Base-by-base conservation (phyloP, 1,140 invertebrate genomes). In the Zelostemma sp. region DNA sequence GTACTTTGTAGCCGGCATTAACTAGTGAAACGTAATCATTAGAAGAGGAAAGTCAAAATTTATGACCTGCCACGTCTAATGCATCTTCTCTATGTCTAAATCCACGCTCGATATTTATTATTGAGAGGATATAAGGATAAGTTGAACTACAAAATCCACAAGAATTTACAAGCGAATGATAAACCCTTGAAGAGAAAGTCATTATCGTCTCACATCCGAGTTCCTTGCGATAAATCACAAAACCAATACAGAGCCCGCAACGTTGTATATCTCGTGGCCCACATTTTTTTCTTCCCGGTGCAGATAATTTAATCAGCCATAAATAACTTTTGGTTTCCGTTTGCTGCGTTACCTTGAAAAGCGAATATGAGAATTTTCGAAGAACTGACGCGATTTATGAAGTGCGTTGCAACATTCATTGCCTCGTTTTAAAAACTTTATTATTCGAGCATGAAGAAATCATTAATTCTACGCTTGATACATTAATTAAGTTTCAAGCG, bases 151-250 rank as follows among this genome's bases (percentile, higher is more conserved):
- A 4, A 43, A 43, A 43, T 43, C n/a, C n/a, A 1, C 17, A 17
- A 17, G 40, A 12, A 43, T 43, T 43, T 16, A 43, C 40, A 43
- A 40, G 40, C 35, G n/a, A n/a, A 1, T 14, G 12, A 38, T 38
- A 2, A 38, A 38, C 40, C 40, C 40, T 43, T 16, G 14, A 43
- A 17, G 40, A 43, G 40, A 43, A 43, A 43, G 40, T 43, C 17
- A 35, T 43, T 43, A 43, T 18, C 40, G 14, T 43, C 17, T 15
- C 40, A 6, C 5, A 43, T 16, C 8, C 40, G 16, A 43, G 40
- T 18, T 38, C 9, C 9, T 38, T 38, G 11, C n/a, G 35, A 38
- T 38, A 38, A 38, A 38, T 38, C 12, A 14, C 35, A n/a, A 3
- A 11, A 38, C 9, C 9, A 14, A n/a, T 38, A 5, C 9, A 38